Conservation (phyloP, 2,113 vertebrate genomes). For the Dunckerocampus dactyliophorus region DNA sequence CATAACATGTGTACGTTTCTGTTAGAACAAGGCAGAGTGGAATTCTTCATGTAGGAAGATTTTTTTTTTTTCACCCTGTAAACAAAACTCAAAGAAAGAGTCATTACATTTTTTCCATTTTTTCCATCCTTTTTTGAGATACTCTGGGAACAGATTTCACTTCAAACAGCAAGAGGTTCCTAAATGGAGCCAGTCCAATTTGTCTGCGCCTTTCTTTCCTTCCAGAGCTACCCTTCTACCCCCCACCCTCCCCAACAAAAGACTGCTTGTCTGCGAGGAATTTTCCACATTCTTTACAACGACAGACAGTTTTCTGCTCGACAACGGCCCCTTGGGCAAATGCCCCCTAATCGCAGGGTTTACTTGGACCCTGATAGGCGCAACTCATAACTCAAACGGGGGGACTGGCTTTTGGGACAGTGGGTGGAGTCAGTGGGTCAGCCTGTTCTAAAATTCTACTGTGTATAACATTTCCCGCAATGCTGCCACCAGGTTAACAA, state of each 20-base stretch:
- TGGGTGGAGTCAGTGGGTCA: constrained; percentile 19
- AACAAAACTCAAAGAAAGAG: not conserved
- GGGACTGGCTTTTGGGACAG: constrained; percentile 73
- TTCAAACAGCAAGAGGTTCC: constrained; percentile 81
- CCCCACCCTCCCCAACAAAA: constrained; percentile 83
- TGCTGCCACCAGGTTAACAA: not conserved
- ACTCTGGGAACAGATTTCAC: constrained; percentile 76
- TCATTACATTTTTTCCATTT: constrained; percentile 15
- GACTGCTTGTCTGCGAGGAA: constrained; percentile 91
- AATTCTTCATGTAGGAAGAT: not conserved
- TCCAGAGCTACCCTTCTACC: constrained; percentile 74
- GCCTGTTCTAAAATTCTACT: constrained; percentile 20
- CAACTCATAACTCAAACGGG: constrained; percentile 86
- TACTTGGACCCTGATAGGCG: constrained; percentile 88
- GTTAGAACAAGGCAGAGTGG: constrained; percentile 25
- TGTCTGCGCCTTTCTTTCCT: constrained; percentile 89
- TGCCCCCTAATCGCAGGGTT: constrained; percentile 92
- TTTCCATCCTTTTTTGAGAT: constrained; percentile 29
- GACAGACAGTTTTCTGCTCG: constrained; percentile 93
- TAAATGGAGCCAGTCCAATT: constrained; percentile 80
- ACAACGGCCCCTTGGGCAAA: constrained; percentile 92
- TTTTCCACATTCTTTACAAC: constrained; percentile 93
- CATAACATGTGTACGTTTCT: constrained; percentile 42
- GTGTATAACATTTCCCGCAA: constrained; percentile 50
- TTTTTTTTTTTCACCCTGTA: not conserved